Evolutionary conservation across 1,140 invertebrate genomes (phyloP), one percentile per base, ranked within the genome.

Genomic region (Drosophila cardini): DNA sequence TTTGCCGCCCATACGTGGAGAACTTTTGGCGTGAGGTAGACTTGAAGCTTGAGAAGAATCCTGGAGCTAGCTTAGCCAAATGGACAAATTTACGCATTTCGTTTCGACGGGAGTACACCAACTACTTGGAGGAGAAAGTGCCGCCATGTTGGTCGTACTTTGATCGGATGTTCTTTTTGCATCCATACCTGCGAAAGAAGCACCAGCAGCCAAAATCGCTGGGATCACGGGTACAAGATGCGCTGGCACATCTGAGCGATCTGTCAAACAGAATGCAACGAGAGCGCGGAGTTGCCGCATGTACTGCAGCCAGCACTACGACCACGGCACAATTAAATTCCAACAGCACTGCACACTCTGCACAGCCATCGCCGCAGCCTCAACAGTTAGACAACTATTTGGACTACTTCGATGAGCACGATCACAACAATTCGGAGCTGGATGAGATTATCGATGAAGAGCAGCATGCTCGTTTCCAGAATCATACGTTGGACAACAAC

Each of bases 11-110:
- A 3, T 92, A 92, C 53, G 91, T 92, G 11, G 91, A 92, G 38
- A 92, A 90, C 72, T 91, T 92, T 30, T 92, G 91, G 91, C 80
- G 91, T 30, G 90, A 92, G 18, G 89, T 92, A 13, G 91, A 92
- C 43, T 45, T 78, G 7, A 91, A 89, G 63, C 57, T 92, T 7
- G 91, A 91, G n/a, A 92, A 92, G 53, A 91, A 91, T 53, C 89
- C 91, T n/a, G 91, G 91, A 2, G 85, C 90, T 8, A 92, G 90
- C 52, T 55, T 92, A n/a, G 91, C 91, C n/a, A 92, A 92, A 62
- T 92, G 91, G 91, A 92, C 91, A 7, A 92, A 92, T 65, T 62
- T 92, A 13, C 76, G 91, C 15, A 92, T 92, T 16, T 92, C 91
- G 0, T 92, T 91, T 46, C 76, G 90, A 5, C 82, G 91, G 9